A percentile compares a stretch with the other conserved stretches of the same genome.
phyloP scores from a whole-genome alignment of 2,797 vertebrate species.

The Salarias fasciatus region DNA sequence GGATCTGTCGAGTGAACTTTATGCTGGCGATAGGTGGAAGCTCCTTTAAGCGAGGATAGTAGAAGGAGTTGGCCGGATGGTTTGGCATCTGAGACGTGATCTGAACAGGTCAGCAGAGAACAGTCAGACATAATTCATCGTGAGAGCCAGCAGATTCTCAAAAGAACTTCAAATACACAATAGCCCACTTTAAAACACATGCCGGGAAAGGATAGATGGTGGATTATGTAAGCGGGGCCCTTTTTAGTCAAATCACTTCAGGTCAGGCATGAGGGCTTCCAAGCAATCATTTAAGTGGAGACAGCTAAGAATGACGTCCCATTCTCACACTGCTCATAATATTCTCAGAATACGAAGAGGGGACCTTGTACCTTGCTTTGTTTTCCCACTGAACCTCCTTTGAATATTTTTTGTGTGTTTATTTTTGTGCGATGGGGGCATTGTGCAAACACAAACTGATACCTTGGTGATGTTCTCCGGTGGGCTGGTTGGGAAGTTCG shows the following conservation, averaged over 20 bases:
- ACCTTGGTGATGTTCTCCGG: conserved; percentile 80
- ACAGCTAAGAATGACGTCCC: conserved; percentile 46
- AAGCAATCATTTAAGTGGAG: conserved; percentile 48
- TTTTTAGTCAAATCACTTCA: conserved; percentile 44
- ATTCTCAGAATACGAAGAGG: conserved; percentile 36
- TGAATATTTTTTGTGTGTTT: background rate
- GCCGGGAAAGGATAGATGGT: conserved; percentile 33
- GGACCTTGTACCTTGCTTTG: background rate
- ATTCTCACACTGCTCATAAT: conserved; percentile 17
- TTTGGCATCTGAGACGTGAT: conserved; percentile 86
- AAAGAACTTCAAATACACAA: conserved; percentile 34
- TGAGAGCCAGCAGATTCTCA: conserved; percentile 30
- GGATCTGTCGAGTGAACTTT: conserved; percentile 74
- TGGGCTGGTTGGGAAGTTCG: conserved; percentile 78
- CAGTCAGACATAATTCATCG: conserved; percentile 26
- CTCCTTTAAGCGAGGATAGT: conserved; percentile 81
- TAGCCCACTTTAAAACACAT: conserved; percentile 41
- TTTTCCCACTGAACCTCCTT: conserved; percentile 4
- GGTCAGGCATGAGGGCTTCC: conserved; percentile 43
- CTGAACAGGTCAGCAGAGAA: conserved; percentile 59
- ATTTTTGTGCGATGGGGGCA: no score
- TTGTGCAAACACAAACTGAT: conserved; percentile 43
- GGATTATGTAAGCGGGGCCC: conserved; percentile 48
- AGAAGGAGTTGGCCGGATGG: conserved; percentile 87
- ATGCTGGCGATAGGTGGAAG: conserved; percentile 84